Evolutionary conservation across 2,797 vertebrate species (phyloP).

Genomic region (Spinus olivaceus): DNA sequence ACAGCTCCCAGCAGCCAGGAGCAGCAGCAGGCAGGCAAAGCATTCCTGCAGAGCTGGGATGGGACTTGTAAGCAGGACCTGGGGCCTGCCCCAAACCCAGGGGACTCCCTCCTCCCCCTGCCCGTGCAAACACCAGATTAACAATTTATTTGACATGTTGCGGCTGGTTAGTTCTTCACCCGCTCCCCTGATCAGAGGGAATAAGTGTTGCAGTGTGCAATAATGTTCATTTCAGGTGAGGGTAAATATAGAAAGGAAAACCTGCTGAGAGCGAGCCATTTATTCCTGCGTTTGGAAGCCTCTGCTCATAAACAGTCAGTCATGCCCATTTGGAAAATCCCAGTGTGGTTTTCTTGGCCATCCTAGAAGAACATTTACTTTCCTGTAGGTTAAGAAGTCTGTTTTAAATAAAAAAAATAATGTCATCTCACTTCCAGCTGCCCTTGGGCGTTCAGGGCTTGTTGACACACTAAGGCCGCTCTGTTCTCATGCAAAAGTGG

Average conservation of each 20-base stretch:
- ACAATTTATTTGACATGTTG: slow-evolving; percentile 55
- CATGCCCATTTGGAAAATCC: slow-evolving; percentile 66
- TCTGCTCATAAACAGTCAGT: slow-evolving; percentile 62
- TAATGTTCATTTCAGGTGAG: slow-evolving; percentile 68
- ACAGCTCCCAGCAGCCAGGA: background rate
- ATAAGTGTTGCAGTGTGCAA: slow-evolving; percentile 42
- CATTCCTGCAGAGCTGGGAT: background rate
- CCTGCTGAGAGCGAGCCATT: slow-evolving; percentile 62
- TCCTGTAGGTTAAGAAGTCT: slow-evolving; percentile 56
- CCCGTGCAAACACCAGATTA: slow-evolving; percentile 36
- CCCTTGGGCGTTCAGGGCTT: slow-evolving; percentile 11
- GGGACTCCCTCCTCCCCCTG: slow-evolving; percentile 25
- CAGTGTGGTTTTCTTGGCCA: slow-evolving; percentile 50
- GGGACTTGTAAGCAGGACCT: background rate
- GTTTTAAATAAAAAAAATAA: slow-evolving; percentile 42
- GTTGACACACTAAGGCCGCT: slow-evolving; percentile 17
- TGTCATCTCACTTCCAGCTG: slow-evolving; percentile 25
- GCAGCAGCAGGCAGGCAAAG: background rate
- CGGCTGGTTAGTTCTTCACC: slow-evolving; percentile 3
- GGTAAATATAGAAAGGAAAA: slow-evolving; percentile 71
- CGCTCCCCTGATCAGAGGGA: slow-evolving; percentile 11
- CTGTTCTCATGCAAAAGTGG: background rate
- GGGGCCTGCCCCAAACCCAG: slow-evolving; percentile 8
- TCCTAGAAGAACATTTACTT: slow-evolving; percentile 48
- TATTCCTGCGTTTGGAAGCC: slow-evolving; percentile 48